Base-by-base conservation (phyloP, 2,888 invertebrate species). In the Conomelus anceps region DNA sequence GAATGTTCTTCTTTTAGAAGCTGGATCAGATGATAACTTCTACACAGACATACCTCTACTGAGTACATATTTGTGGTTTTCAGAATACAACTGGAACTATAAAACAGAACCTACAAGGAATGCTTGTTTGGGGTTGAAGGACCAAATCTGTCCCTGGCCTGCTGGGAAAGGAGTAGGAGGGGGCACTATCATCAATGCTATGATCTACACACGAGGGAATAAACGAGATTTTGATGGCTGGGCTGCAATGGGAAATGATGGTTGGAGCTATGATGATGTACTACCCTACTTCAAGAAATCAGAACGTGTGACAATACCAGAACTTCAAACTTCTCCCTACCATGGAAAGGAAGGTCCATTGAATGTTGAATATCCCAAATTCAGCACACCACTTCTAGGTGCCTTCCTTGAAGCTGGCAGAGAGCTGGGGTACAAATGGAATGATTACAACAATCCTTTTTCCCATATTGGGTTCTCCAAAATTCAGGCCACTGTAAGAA, bases 51-150 rank as follows among this genome's bases (percentile, higher is more conserved):
- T 96, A 1, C 95, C 96, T 0, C 93, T 94, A 0, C 91, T 95
- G n/a, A 94, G 94, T 0, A 94, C 94, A 17, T 94, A 94, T 91
- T 94, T 95, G 84, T 95, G 95, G 91, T 92, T 95, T 29, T 95
- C 95, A 0, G 94, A 95, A 85, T 95, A 95, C 92, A 95, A 96
- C 91, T 97, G 97, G 96, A 95, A 95, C 87, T 97, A 96, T 93
- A 94, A 94, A 86, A 95, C 96, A 90, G 95, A 95, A 91, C 95
- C 95, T 0, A 96, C 96, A 91, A 93, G 94, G 0, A 94, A 94
- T 22, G 94, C 95, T 0, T 96, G 96, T 90, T 92, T 93, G 89
- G 94, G 94, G 94, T 92, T 96, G 96, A 93, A 95, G 84, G 94
- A 95, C 84, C 94, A 94, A 9, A 93, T 94, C 88, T 96, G 96